A percentile compares a stretch with the other conserved stretches of the same genome.
Evolutionary conservation across 2,797 vertebrate genomes (phyloP).

Genomic region (Mormyrus hasselquistii): DNA sequence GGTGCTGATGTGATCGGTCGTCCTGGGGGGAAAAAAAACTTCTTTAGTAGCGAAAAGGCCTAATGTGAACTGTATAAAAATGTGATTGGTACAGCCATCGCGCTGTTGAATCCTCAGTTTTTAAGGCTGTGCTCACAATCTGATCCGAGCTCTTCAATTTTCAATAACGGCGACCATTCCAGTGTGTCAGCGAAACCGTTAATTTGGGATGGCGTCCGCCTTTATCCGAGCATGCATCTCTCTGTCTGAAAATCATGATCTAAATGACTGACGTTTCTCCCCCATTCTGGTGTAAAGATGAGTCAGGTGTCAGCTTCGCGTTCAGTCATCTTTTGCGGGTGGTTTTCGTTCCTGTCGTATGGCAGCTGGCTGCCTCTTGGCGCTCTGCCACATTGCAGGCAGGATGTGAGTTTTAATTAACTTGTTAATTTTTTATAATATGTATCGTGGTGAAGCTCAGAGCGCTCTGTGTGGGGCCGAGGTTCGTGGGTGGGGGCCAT

Average conservation of each 20-base stretch:
- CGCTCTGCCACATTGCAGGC: constrained; percentile 28
- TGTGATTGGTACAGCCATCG: background rate
- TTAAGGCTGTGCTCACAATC: background rate
- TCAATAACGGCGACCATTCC: background rate
- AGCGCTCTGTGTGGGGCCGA: constrained; percentile 11
- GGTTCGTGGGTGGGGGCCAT: background rate
- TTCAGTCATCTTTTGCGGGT: background rate
- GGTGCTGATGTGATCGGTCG: background rate
- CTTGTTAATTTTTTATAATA: constrained; percentile 32
- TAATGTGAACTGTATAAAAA: background rate
- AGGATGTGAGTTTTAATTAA: constrained; percentile 36
- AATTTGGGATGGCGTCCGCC: background rate
- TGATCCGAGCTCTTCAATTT: background rate
- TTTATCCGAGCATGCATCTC: background rate
- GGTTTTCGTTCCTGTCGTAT: constrained; percentile 24
- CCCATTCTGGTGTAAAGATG: background rate
- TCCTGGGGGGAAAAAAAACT: background rate
- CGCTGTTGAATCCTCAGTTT: background rate
- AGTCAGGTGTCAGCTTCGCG: background rate
- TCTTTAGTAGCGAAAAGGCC: background rate
- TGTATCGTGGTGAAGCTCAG: constrained; percentile 29
- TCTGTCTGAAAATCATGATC: background rate
- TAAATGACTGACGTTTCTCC: background rate
- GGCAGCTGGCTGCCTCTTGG: constrained; percentile 41
- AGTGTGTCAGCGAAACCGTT: background rate